Percentiles rank a stretch among this genome's conserved stretches.
phyloP scores from a whole-genome alignment of 2,797 vertebrate species.

The Acipenser oxyrinchus region DNA sequence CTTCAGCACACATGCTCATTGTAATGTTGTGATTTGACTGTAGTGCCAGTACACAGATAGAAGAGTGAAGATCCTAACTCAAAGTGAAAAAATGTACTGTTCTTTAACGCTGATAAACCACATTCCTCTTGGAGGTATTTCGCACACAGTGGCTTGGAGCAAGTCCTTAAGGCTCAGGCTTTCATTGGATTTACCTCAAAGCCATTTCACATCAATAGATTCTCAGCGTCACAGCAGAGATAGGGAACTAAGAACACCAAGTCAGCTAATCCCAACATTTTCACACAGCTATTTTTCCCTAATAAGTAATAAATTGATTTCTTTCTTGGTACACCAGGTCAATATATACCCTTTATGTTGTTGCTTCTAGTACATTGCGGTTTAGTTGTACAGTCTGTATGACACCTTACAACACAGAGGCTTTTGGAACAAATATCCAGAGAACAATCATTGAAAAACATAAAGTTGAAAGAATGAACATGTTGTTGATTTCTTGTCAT shows the following conservation, averaged over 20 bases:
- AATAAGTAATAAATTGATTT: no score
- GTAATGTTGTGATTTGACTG: constrained; percentile 1
- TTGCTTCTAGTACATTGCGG: no score
- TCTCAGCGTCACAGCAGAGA: constrained; percentile 22
- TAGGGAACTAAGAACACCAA: background rate
- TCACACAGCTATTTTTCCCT: no score
- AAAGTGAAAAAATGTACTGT: background rate
- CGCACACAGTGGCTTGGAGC: background rate
- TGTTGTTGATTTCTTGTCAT: no score
- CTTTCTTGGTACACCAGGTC: no score
- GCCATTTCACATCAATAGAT: constrained; percentile 38
- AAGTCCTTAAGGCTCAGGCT: constrained; percentile 35
- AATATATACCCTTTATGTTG: no score
- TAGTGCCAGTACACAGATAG: background rate
- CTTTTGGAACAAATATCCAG: no score
- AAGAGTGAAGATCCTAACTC: background rate
- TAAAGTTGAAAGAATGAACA: no score
- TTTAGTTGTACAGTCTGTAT: no score
- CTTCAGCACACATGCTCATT: background rate
- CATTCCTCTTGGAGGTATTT: background rate
- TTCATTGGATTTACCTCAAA: constrained; percentile 33
- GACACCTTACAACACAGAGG: no score
- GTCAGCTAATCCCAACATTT: background rate
- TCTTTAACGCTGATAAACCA: constrained; percentile 4
- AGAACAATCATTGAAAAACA: no score